Conservation (phyloP, 2,888 invertebrate genomes). For the Apomyelois bistriatella region DNA sequence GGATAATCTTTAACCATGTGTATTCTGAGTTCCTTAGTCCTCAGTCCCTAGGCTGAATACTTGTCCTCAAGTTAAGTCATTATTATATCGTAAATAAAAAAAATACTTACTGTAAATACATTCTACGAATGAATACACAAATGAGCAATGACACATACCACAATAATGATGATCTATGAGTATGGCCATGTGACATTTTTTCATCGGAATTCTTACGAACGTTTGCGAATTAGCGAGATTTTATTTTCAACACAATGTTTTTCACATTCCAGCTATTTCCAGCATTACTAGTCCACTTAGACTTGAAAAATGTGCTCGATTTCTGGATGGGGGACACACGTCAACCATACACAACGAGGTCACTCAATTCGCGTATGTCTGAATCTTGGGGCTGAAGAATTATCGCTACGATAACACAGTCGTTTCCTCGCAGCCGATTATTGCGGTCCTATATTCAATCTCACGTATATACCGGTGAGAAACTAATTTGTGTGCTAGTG, state of each 20-base stretch:
- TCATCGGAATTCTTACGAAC: slow-evolving; percentile 2
- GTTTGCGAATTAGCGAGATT: slow-evolving; percentile 18
- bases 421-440: slow-evolving; percentile 72
- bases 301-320: slow-evolving; percentile 43
- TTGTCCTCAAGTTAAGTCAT: too few species aligned
- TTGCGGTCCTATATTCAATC: slow-evolving; percentile 66
- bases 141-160: too few species aligned
- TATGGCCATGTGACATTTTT: slow-evolving; percentile 1
- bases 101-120: too few species aligned
- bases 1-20: too few species aligned
- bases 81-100: too few species aligned
- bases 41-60: too few species aligned
- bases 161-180: not conserved
- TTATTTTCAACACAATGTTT: slow-evolving; percentile 21
- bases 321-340: slow-evolving; percentile 52
- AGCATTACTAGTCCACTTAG: slow-evolving; percentile 24
- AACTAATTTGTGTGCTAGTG: slow-evolving; percentile 35
- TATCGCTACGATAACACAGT: slow-evolving; percentile 73
- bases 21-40: too few species aligned
- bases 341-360: slow-evolving; percentile 64
- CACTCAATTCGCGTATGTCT: slow-evolving; percentile 49
- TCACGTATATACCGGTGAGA: slow-evolving; percentile 35
- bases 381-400: slow-evolving; percentile 46
- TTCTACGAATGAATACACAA: not conserved
- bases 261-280: slow-evolving; percentile 23